A percentile compares a stretch with the other conserved stretches of the same genome.
Evolutionary conservation across 2,797 vertebrate genomes (phyloP).

Genomic region (Thaleichthys pacificus): DNA sequence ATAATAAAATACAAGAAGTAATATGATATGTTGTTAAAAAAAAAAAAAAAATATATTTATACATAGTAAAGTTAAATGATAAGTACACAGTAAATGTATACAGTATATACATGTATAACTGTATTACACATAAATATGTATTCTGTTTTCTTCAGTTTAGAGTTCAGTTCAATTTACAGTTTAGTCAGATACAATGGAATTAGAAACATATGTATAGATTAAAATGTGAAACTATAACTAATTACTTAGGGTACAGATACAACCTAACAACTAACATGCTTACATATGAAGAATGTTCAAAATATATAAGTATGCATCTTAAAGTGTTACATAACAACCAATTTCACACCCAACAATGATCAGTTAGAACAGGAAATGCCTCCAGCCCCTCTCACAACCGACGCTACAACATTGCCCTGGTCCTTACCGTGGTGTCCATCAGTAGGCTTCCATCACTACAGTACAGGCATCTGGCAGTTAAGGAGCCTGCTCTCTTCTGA

Average conservation of each 20-base stretch:
- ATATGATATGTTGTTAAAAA: neutral
- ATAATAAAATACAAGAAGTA: neutral
- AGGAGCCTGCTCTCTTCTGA: conserved; percentile 14
- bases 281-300: no score
- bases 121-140: no score
- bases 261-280: no score
- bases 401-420: conserved; percentile 50
- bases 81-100: neutral
- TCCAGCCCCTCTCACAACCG: conserved; percentile 30
- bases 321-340: neutral
- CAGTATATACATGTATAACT: neutral
- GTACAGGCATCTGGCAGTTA: conserved; percentile 7
- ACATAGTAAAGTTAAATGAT: neutral
- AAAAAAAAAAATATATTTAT: neutral
- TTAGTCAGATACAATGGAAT: no score
- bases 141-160: no score
- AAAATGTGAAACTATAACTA: neutral
- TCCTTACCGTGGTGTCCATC: neutral
- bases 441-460: conserved; percentile 22
- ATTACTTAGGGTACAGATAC: neutral
- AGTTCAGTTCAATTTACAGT: no score
- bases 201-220: no score
- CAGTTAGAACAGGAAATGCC: conserved; percentile 56
- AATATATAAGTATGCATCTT: neutral
- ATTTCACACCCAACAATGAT: conserved; percentile 3